A percentile compares a stretch with the other conserved stretches of the same genome.
Evolutionary conservation across 2,888 invertebrate species (phyloP).

Genomic region (Mechanitis messenoides): DNA sequence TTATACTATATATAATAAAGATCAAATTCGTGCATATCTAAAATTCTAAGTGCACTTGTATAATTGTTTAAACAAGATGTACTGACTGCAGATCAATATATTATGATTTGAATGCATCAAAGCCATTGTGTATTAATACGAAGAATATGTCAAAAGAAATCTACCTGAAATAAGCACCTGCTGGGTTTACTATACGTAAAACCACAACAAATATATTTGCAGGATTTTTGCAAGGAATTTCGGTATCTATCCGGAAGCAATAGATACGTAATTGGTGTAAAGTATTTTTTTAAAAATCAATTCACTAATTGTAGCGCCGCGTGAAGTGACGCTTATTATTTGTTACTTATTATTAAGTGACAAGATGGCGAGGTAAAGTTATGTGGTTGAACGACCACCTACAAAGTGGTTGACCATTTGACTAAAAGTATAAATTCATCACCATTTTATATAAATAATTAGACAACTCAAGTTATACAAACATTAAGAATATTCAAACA

Average conservation of each 20-base stretch:
- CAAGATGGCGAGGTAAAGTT: constrained; percentile 18
- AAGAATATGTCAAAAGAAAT: constrained; percentile 52
- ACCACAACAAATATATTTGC: constrained; percentile 10
- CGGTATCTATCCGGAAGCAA: constrained; percentile 14
- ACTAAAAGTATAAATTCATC: no score
- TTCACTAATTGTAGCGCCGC: constrained; percentile 61
- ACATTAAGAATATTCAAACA: no score
- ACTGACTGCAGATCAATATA: constrained; percentile 37
- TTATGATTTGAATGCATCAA: constrained; percentile 44
- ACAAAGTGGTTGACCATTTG: constrained; percentile 7
- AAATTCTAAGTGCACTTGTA: constrained; percentile 14
- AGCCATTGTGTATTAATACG: constrained; percentile 52
- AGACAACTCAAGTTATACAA: no score
- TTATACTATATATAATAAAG: constrained; percentile 13
- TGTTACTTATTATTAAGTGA: constrained; percentile 12
- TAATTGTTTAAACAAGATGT: constrained; percentile 28
- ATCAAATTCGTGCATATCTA: background rate
- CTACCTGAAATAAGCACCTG: constrained; percentile 68
- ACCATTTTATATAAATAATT: no score
- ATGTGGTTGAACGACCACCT: constrained; percentile 27
- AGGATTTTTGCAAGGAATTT: constrained; percentile 20
- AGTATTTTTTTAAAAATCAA: constrained; percentile 22
- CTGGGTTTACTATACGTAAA: constrained; percentile 39
- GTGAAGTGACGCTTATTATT: constrained; percentile 43
- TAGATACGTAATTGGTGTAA: constrained; percentile 27